These are phyloP conservation scores for Malacoraja senta DNA, from an alignment of 2,797 vertebrate genomes.

Conservation along the genomic window DNA sequence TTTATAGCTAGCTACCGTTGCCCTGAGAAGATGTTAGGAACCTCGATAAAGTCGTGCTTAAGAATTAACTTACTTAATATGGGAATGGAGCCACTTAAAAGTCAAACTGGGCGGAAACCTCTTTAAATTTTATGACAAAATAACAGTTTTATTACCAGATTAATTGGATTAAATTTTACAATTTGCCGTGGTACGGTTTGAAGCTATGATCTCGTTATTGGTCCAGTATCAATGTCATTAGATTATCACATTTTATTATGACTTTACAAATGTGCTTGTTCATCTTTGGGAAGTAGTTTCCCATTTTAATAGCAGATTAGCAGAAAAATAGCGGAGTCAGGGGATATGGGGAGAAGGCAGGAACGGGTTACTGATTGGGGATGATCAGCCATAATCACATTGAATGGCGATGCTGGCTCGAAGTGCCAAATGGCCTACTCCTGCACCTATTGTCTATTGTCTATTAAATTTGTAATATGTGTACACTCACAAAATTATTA, in stretches of 20 bases:
- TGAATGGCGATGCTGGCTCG: no score
- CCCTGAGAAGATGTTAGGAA: neutral
- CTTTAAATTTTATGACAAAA: neutral
- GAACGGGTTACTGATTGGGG: no score
- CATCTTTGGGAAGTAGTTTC: neutral
- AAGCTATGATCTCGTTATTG: neutral
- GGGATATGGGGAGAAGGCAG: no score
- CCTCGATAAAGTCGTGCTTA: neutral
- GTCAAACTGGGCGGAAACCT: neutral
- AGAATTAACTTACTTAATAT: neutral
- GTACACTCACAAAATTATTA: no score
- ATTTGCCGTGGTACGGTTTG: neutral
- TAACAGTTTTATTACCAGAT: neutral
- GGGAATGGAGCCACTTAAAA: neutral
- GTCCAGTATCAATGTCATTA: neutral
- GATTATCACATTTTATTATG: neutral
- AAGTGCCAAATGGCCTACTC: no score
- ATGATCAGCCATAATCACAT: no score
- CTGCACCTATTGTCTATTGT: no score
- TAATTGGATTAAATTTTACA: neutral
- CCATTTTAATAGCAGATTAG: neutral
- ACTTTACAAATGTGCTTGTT: neutral
- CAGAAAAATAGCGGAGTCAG: no score
- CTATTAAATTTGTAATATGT: no score
- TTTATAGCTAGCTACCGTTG: neutral